Conservation (phyloP, 2,888 invertebrate species). For the Sesamia inferens region DNA sequence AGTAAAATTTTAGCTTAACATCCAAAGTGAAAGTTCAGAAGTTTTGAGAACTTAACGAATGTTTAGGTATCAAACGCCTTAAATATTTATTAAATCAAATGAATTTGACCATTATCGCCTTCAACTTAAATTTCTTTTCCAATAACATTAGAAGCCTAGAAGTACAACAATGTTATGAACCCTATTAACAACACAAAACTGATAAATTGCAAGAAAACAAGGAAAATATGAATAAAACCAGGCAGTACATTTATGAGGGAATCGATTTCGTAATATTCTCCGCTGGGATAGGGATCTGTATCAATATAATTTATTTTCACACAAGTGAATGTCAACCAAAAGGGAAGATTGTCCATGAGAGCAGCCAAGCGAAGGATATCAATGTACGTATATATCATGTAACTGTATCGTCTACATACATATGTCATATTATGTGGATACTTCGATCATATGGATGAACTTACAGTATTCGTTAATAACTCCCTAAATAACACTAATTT, state of each 20-base stretch:
- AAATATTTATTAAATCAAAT: slow-evolving; percentile 5
- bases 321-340: slow-evolving; percentile 36
- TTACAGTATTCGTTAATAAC: not conserved
- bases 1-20: not conserved
- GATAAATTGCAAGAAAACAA: slow-evolving; percentile 30
- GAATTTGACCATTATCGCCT: not conserved
- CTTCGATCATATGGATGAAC: not conserved
- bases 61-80: not conserved
- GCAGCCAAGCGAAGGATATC: slow-evolving; percentile 23
- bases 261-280: slow-evolving; percentile 51
- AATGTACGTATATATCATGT: slow-evolving; percentile 18
- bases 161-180: slow-evolving; percentile 6
- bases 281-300: slow-evolving; percentile 27
- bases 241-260: slow-evolving; percentile 33
- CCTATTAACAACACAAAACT: slow-evolving; percentile 8
- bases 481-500: not conserved
- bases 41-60: slow-evolving; percentile 7
- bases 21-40: not conserved
- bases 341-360: slow-evolving; percentile 29
- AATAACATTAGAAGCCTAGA: not conserved
- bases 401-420: slow-evolving; percentile 12
- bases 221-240: slow-evolving; percentile 35
- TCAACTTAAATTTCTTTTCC: not conserved
- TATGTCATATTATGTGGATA: not conserved
- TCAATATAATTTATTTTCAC: slow-evolving; percentile 48